A percentile compares a stretch with the other conserved stretches of the same genome.
Conservation (phyloP, 2,888 invertebrate species). For the Odontocerum albicorne region DNA sequence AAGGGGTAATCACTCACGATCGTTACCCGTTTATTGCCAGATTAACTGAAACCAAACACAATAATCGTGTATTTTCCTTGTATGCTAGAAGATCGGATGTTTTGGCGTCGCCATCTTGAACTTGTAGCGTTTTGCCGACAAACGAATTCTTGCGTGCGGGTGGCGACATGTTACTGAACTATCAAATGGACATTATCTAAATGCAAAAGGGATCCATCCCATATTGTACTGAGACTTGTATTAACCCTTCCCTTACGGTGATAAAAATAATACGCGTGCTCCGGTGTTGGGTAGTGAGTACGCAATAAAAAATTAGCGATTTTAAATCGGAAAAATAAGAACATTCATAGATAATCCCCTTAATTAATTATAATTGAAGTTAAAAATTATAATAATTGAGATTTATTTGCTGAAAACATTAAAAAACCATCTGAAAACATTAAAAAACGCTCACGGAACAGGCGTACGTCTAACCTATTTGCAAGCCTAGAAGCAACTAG, state of each 20-base stretch:
- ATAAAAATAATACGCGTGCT: too few species aligned
- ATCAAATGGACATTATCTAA: not conserved
- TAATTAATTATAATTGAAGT: too few species aligned
- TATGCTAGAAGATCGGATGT: not conserved
- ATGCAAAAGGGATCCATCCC: not conserved
- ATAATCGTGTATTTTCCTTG: slow-evolving; percentile 16
- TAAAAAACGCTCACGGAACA: not conserved
- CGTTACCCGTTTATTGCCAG: slow-evolving; percentile 15
- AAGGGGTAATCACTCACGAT: slow-evolving; percentile 14
- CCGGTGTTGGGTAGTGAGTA: too few species aligned
- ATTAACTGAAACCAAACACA: slow-evolving; percentile 20
- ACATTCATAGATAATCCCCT: too few species aligned
- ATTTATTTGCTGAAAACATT: too few species aligned
- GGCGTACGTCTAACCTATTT: too few species aligned
- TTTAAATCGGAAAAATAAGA: too few species aligned
- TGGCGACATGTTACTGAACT: slow-evolving; percentile 1
- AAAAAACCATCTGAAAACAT: not conserved
- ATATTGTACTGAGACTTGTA: not conserved
- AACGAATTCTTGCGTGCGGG: slow-evolving; percentile 16
- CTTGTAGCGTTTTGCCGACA: slow-evolving; percentile 16
- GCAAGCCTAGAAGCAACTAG: too few species aligned
- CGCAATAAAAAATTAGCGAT: too few species aligned
- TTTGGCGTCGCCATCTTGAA: slow-evolving; percentile 14
- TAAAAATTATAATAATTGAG: too few species aligned
- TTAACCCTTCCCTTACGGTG: too few species aligned